Base-by-base conservation (phyloP, 2,888 invertebrate genomes). In the Hypomecis atomaria region DNA sequence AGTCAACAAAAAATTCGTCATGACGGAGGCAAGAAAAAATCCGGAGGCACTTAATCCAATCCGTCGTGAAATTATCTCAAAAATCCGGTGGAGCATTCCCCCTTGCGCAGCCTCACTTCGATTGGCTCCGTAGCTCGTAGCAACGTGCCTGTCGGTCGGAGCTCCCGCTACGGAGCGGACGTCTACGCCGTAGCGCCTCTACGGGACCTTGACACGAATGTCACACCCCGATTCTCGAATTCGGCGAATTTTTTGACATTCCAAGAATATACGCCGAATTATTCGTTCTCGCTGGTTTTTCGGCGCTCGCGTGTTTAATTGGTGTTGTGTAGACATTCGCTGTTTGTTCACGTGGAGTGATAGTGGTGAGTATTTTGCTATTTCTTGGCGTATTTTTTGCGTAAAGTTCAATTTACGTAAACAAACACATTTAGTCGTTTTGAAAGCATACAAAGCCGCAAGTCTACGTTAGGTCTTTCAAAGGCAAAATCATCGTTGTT, bases 71-170 rank as follows among this genome's bases (percentile, higher is more conserved):
- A 72, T 75, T 76, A 78, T 78, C 77, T 72, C 73, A 76, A 78
- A 79, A 75, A 78, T 73, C 71, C 71, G 81, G 81, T 83, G 80
- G 85, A 90, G 90, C 84, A 89, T 76, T 78, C 76, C 82, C 71
- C 74, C 75, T 75, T 72, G 85, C 85, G 86, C 89, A 90, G 88
- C 90, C 83, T 88, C 88, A 77, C 86, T 92, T 92, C 92, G 92
- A 92, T 92, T 92, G 92, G 92, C 92, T 81, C 85, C 89, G 90
- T 90, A 91, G 92, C 90, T 87, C 88, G 89, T 91, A 88, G 90
- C 91, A 90, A 91, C 91, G 89, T 85, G 90, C 59, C 47, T 91
- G 88, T 92, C 87, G 90, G 89, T 83, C 89, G 86, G 88, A 88
- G 84, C 84, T 81, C 80, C 84, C 84, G 88, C 88, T 89, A 86